These are phyloP conservation scores for Buphagus erythrorhynchus DNA, from an alignment of 2,797 vertebrate species.

Conservation along the genomic window DNA sequence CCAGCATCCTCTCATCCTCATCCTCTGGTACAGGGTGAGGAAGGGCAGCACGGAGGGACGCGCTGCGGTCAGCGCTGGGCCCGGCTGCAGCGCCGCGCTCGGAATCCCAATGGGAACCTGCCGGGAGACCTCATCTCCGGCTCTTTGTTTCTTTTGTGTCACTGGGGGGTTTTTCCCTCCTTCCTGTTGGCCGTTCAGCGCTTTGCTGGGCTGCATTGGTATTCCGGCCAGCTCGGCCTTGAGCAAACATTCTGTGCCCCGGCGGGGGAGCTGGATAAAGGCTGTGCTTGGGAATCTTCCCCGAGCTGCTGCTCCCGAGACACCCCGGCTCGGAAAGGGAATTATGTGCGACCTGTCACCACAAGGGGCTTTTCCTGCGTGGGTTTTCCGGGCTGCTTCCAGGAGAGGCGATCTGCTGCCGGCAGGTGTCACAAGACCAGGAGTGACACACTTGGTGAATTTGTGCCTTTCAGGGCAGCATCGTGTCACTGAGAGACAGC, in stretches of 20 bases:
- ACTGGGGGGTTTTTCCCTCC: neutral
- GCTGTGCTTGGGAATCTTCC: neutral
- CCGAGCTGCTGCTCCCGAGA: neutral
- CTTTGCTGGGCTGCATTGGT: neutral
- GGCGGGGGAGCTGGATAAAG: neutral
- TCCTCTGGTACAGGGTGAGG: neutral
- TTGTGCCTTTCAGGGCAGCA: neutral
- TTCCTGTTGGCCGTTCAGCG: neutral
- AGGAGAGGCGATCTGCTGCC: neutral
- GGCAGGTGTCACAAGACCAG: rapidly evolving
- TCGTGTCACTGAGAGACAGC: neutral
- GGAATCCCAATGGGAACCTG: neutral
- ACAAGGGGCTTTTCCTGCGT: neutral
- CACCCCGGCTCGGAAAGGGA: neutral
- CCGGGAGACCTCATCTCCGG: neutral
- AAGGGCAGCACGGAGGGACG: neutral
- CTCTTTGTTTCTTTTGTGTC: neutral
- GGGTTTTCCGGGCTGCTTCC: neutral
- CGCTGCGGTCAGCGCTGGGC: neutral
- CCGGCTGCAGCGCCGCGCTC: neutral
- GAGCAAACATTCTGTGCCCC: neutral
- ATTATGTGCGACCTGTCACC: neutral
- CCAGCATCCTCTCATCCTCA: neutral
- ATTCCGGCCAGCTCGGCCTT: neutral
- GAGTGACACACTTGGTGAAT: neutral